Conservation (phyloP, 2,888 invertebrate genomes). For the Sisyra terminalis region DNA sequence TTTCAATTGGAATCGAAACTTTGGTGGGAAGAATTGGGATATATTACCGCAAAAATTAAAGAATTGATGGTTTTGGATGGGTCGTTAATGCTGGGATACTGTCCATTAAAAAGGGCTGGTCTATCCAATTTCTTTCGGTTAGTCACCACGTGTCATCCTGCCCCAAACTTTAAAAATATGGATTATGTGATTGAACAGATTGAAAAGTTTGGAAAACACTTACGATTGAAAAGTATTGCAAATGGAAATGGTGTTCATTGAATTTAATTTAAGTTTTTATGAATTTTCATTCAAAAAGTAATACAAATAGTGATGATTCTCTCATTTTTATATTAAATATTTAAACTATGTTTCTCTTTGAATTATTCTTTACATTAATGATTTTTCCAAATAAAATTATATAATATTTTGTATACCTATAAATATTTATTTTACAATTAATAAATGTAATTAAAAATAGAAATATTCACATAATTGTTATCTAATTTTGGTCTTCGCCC, state of each 20-base stretch:
- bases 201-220: constrained; percentile 34
- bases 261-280: too few relatives aligned
- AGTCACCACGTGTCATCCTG: constrained; percentile 56
- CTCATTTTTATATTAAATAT: neutral
- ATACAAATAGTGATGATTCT: neutral
- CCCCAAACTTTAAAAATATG: constrained; percentile 36
- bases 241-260: too few relatives aligned
- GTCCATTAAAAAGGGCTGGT: constrained; percentile 41
- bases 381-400: neutral
- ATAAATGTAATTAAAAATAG: too few relatives aligned
- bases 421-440: too few relatives aligned
- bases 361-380: neutral
- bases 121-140: constrained; percentile 62
- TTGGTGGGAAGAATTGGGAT: constrained; percentile 34
- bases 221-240: too few relatives aligned
- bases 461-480: too few relatives aligned
- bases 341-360: neutral
- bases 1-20: constrained; percentile 22
- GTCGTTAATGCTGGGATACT: constrained; percentile 59
- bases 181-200: constrained; percentile 46
- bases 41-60: constrained; percentile 54
- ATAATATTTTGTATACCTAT: too few relatives aligned
- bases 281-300: too few relatives aligned
- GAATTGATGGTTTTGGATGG: constrained; percentile 47
- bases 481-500: too few relatives aligned